Evolutionary conservation across 2,113 vertebrate genomes (phyloP).

Genomic region (Passer domesticus): DNA sequence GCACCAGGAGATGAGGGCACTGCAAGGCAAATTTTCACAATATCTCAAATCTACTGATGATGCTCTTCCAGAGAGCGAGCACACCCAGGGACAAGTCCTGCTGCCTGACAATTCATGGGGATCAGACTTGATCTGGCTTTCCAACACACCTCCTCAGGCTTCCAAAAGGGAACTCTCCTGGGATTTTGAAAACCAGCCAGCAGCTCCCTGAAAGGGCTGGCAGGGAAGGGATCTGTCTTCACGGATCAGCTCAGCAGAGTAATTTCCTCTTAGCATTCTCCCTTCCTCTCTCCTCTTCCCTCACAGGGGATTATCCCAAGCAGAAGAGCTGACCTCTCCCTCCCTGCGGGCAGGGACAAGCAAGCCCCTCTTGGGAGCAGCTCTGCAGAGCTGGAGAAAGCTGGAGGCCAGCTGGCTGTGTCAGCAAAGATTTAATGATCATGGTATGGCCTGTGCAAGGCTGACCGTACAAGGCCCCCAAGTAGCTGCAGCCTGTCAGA

Average conservation of each 20-base stretch:
- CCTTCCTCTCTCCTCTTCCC: not conserved
- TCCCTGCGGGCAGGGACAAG: not conserved
- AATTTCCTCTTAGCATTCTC: not conserved
- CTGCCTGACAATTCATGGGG: not conserved
- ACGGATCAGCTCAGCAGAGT: not conserved
- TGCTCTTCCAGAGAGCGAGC: not conserved
- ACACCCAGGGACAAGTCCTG: not conserved
- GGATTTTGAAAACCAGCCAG: not conserved
- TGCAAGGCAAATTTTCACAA: not conserved
- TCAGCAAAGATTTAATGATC: not conserved
- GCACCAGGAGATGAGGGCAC: not conserved
- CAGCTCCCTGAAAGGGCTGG: not conserved
- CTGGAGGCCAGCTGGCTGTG: not conserved
- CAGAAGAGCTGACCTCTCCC: not conserved
- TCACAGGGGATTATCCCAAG: not conserved
- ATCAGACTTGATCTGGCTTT: not conserved
- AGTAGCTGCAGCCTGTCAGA: not conserved
- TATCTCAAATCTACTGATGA: not conserved
- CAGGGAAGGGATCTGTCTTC: not conserved
- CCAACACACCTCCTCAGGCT: not conserved
- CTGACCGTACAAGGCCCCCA: fast-evolving
- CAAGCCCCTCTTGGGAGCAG: not conserved
- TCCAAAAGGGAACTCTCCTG: not conserved
- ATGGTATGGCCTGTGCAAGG: not conserved
- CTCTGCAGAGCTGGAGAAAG: not conserved